These are phyloP conservation scores for Manduca sexta DNA, from an alignment of 1,140 invertebrate species.

Conservation along the genomic window DNA sequence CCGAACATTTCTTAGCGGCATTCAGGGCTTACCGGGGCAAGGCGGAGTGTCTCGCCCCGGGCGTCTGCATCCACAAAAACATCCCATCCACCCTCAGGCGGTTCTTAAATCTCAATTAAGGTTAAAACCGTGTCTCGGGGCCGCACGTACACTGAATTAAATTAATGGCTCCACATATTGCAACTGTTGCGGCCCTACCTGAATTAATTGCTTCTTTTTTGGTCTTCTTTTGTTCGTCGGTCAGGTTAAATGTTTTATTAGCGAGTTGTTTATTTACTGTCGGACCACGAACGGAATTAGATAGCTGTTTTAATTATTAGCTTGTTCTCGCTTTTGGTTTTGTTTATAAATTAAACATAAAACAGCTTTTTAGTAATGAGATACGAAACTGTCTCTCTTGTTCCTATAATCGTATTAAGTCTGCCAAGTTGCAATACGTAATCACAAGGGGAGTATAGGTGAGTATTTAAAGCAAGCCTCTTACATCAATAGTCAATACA, in stretches of 20 bases:
- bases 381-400: too few species aligned
- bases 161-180: slow-evolving; percentile 71
- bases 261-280: slow-evolving; percentile 46
- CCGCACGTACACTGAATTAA: slow-evolving; percentile 67
- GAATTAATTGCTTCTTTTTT: slow-evolving; percentile 66
- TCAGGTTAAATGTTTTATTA: slow-evolving; percentile 66
- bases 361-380: too few species aligned
- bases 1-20: slow-evolving; percentile 7
- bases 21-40: slow-evolving; percentile 23
- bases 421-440: too few species aligned
- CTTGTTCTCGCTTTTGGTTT: too few species aligned
- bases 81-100: slow-evolving; percentile 35
- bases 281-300: slow-evolving; percentile 30
- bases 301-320: slow-evolving; percentile 28
- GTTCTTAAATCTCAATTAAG: slow-evolving; percentile 73
- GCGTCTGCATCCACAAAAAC: slow-evolving; percentile 39
- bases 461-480: too few species aligned
- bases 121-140: slow-evolving; percentile 62
- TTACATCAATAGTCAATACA: too few species aligned
- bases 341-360: too few species aligned
- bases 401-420: too few species aligned
- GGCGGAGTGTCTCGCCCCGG: slow-evolving; percentile 16
- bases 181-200: slow-evolving; percentile 40
- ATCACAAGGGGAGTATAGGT: too few species aligned
- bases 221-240: slow-evolving; percentile 26